A percentile compares a stretch with the other conserved stretches of the same genome.
Conservation (phyloP, 2,888 invertebrate species). For the Calameuta idolon region DNA sequence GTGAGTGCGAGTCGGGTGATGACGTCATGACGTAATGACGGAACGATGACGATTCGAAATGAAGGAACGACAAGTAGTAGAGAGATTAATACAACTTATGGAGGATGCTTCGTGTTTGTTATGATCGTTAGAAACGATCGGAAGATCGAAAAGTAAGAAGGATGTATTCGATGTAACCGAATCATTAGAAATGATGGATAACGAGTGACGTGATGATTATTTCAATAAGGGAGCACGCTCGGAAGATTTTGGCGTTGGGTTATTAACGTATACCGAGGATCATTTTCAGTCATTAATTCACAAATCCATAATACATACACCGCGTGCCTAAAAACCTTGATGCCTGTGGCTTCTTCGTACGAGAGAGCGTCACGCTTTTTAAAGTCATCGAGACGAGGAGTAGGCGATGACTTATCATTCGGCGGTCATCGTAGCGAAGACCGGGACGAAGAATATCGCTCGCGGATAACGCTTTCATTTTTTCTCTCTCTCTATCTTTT, state of each 20-base stretch:
- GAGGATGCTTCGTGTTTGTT: background rate
- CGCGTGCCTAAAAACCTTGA: conserved; percentile 48
- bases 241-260: background rate
- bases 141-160: background rate
- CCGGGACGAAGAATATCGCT: background rate
- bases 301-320: conserved; percentile 25
- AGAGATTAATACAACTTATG: background rate
- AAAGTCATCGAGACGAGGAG: background rate
- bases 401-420: background rate
- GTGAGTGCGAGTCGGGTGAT: background rate
- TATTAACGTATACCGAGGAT: background rate
- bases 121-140: background rate
- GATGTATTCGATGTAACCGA: background rate
- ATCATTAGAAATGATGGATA: background rate
- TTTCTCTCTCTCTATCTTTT: background rate
- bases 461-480: background rate
- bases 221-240: background rate
- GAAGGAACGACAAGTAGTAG: background rate
- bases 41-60: background rate
- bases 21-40: background rate
- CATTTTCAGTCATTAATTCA: background rate
- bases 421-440: background rate
- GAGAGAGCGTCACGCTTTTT: conserved; percentile 7
- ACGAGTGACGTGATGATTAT: background rate
- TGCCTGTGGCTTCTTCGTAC: conserved; percentile 36